Evolutionary conservation across 2,113 vertebrate genomes (phyloP).

Genomic region (Marcusenius ussheri): DNA sequence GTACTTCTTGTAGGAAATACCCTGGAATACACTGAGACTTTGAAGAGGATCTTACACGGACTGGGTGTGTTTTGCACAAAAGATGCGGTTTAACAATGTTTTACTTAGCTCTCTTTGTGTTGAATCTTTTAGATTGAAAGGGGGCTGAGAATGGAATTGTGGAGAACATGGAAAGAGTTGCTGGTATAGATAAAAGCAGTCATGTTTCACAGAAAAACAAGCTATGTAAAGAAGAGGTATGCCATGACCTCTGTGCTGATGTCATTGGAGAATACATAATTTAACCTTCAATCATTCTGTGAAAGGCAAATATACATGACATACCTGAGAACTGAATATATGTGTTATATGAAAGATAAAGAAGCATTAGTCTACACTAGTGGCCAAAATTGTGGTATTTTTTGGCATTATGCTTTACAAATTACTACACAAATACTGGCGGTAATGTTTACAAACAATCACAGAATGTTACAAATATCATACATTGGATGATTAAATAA

Average conservation of each 20-base stretch:
- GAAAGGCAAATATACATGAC: neutral
- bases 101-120: neutral
- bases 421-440: neutral
- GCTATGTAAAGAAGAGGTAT: neutral
- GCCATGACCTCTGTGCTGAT: neutral
- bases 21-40: neutral
- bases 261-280: neutral
- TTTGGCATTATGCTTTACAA: neutral
- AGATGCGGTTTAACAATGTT: neutral
- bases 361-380: neutral
- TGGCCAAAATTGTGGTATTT: neutral
- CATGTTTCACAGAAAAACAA: neutral
- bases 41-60: neutral
- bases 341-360: neutral
- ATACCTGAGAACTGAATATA: neutral
- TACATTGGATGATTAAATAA: neutral
- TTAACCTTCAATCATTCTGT: neutral
- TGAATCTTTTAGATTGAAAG: neutral
- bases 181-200: neutral
- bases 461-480: neutral
- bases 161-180: neutral
- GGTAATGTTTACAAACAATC: neutral
- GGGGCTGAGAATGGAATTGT: neutral
- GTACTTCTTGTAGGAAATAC: neutral
- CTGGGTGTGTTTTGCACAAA: neutral